A percentile compares a stretch with the other conserved stretches of the same genome.
These are phyloP conservation scores for Sipha maydis DNA, from an alignment of 2,888 invertebrate species.

Conservation along the genomic window DNA sequence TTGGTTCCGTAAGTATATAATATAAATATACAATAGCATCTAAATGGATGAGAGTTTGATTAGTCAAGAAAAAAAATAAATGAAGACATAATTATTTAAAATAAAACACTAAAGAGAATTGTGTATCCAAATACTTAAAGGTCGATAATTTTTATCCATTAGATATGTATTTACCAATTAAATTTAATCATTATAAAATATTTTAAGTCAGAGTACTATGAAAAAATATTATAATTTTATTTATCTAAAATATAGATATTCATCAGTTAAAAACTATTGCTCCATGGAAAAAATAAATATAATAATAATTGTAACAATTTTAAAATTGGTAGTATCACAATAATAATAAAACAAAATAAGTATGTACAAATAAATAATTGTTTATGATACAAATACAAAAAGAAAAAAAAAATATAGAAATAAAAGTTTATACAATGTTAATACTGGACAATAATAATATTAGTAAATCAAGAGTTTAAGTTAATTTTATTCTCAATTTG, in stretches of 20 bases:
- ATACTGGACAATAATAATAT: conserved; percentile 51
- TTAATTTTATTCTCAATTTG: not conserved
- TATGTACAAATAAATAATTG: conserved; percentile 38
- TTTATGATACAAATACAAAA: conserved; percentile 42
- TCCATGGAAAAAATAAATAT: not conserved
- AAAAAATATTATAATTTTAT: not conserved
- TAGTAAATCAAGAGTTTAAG: conserved; percentile 40
- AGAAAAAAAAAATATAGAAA: conserved; percentile 27
- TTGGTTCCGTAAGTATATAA: too few relatives aligned
- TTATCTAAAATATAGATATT: not conserved
- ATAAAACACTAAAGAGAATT: not conserved
- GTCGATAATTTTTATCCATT: not conserved
- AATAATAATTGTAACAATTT: not conserved
- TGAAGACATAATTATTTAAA: not conserved
- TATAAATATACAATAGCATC: too few relatives aligned
- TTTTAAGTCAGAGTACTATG: not conserved
- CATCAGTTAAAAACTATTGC: not conserved
- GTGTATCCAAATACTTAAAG: not conserved
- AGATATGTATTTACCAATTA: not conserved
- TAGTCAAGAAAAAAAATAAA: too few relatives aligned
- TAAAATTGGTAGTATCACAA: not conserved
- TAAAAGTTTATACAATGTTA: conserved; percentile 49
- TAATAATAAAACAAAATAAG: conserved; percentile 9
- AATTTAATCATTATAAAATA: not conserved
- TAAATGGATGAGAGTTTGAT: too few relatives aligned